A percentile compares a stretch with the other conserved stretches of the same genome.
These are phyloP conservation scores for Punctoribates punctum DNA, from an alignment of 2,888 invertebrate species.

Conservation along the genomic window DNA sequence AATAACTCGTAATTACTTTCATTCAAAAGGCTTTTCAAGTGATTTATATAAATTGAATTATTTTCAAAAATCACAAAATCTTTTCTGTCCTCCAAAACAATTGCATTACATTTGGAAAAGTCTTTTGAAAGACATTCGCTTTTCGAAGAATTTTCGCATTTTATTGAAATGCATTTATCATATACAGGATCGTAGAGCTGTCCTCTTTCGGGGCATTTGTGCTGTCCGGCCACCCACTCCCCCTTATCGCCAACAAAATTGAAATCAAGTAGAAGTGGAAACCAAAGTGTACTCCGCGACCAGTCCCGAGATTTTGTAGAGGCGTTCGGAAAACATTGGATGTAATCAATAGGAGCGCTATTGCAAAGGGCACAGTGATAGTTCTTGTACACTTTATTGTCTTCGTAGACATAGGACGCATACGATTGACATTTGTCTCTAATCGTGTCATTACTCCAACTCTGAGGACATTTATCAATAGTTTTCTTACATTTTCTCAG, in stretches of 20 bases:
- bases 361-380: constrained; percentile 40
- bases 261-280: constrained; percentile 13
- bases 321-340: not conserved
- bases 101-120: not conserved
- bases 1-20: constrained; percentile 41
- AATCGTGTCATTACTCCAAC: not conserved
- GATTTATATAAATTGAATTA: constrained; percentile 42
- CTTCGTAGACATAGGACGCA: constrained; percentile 14
- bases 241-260: constrained; percentile 15
- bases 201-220: not conserved
- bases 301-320: not conserved
- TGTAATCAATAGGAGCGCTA: not conserved
- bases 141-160: not conserved
- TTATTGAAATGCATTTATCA: constrained; percentile 7
- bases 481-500: constrained; percentile 14
- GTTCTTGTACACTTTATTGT: constrained; percentile 32
- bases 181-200: constrained; percentile 17
- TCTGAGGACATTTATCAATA: constrained; percentile 11
- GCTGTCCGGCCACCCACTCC: not conserved
- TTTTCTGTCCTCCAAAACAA: not conserved
- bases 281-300: not conserved
- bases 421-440: not conserved
- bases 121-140: not conserved
- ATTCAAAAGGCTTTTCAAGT: constrained; percentile 7
- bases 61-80: constrained; percentile 39